Evolutionary conservation across 2,797 vertebrate species (phyloP).

Genomic region (Otolemur crassicaudatus): DNA sequence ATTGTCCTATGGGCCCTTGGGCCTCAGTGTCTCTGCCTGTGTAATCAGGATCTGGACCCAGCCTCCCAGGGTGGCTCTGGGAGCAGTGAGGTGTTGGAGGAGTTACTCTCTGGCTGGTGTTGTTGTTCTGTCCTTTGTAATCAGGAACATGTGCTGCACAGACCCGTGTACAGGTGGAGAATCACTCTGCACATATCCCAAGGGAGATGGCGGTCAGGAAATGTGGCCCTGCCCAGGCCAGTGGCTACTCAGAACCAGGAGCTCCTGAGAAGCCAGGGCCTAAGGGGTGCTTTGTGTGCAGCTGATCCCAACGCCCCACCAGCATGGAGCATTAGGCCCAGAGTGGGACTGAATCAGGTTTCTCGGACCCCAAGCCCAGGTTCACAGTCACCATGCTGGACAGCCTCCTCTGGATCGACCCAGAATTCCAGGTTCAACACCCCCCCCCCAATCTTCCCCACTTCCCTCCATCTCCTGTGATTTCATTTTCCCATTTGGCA

Average conservation of each 20-base stretch:
- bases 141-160: rapidly evolving
- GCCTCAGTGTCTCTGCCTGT: not conserved
- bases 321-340: rapidly evolving
- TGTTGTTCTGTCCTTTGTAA: not conserved
- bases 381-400: not conserved
- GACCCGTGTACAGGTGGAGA: rapidly evolving
- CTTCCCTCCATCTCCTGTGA: constrained; percentile 66
- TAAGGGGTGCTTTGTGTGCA: not conserved
- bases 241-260: not conserved
- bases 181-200: rapidly evolving
- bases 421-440: constrained; percentile 33
- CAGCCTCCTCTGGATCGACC: not conserved
- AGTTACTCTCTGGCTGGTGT: too few relatives aligned
- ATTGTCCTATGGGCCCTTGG: not conserved
- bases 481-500: constrained; percentile 84
- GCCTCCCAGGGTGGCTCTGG: not conserved
- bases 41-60: not conserved
- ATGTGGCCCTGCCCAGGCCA: not conserved
- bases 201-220: not conserved
- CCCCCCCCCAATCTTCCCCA: constrained; percentile 20
- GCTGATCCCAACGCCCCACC: not conserved
- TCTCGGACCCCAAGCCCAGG: rapidly evolving
- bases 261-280: not conserved
- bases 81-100: not conserved
- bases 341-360: not conserved